phyloP scores from a whole-genome alignment of 2,113 vertebrate species.

The Psammodynastes pulverulentus region DNA sequence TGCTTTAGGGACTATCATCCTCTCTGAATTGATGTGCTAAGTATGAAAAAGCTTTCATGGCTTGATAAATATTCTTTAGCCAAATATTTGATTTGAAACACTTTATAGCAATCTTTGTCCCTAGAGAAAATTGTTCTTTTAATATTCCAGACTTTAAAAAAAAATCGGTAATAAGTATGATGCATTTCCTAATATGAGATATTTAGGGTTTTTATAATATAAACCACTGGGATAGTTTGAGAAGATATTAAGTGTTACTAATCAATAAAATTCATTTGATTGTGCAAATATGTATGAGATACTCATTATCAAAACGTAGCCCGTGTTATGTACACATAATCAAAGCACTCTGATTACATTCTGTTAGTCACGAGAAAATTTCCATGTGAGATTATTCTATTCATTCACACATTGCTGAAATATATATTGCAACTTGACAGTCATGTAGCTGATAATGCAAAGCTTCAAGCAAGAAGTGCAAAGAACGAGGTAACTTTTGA shows the following conservation, averaged over 20 bases:
- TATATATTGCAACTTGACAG: constrained; percentile 54
- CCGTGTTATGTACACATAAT: constrained; percentile 47
- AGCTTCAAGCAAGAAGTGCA: constrained; percentile 34
- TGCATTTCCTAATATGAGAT: constrained; percentile 41
- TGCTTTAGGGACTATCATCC: constrained; percentile 29
- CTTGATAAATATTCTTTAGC: constrained; percentile 23
- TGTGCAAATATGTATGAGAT: constrained; percentile 54
- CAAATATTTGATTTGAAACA: constrained; percentile 52
- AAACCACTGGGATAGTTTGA: constrained; percentile 2
- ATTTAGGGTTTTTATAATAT: constrained; percentile 23
- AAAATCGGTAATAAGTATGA: constrained; percentile 34
- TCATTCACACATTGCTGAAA: constrained; percentile 53
- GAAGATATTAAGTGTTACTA: constrained; percentile 38
- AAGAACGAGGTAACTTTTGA: constrained; percentile 27
- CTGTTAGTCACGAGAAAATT: constrained; percentile 45
- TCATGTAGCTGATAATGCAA: constrained; percentile 51
- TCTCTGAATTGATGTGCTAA: constrained; percentile 43
- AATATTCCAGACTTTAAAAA: constrained; percentile 20
- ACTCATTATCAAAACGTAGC: constrained; percentile 43
- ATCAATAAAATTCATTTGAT: constrained; percentile 48
- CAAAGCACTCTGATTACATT: constrained; percentile 54
- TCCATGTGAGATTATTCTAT: constrained; percentile 43
- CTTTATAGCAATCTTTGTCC: constrained; percentile 35
- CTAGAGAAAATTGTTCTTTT: constrained; percentile 22
- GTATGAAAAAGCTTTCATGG: constrained; percentile 1